Evolutionary conservation across 2,888 invertebrate genomes (phyloP).

Genomic region (Phengaris arion): DNA sequence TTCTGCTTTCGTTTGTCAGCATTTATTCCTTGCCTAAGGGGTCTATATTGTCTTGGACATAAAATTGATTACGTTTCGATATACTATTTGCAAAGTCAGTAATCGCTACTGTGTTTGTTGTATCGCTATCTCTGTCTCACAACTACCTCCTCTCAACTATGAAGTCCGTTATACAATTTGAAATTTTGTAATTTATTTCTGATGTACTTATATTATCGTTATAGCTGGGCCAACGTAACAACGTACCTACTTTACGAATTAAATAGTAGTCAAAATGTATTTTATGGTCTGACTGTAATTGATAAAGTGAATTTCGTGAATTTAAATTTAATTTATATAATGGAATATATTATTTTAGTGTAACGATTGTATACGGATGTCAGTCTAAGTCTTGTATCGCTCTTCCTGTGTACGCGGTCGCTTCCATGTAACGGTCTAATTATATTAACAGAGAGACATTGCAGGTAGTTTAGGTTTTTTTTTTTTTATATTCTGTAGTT

Average conservation of each 20-base stretch:
- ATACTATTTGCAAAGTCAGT: constrained; percentile 28
- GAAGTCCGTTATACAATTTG: constrained; percentile 32
- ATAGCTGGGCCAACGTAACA: background rate
- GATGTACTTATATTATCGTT: constrained; percentile 22
- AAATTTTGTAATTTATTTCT: constrained; percentile 32
- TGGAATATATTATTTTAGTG: constrained; percentile 30
- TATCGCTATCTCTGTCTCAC: constrained; percentile 25
- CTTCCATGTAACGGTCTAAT: constrained; percentile 57
- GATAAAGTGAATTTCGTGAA: background rate
- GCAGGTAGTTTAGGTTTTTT: constrained; percentile 61
- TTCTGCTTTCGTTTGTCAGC: background rate
- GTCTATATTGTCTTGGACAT: background rate
- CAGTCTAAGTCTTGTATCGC: constrained; percentile 22
- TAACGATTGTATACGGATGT: constrained; percentile 36
- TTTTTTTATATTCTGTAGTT: constrained; percentile 69
- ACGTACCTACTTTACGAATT: background rate
- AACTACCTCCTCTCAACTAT: constrained; percentile 32
- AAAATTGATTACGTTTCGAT: background rate
- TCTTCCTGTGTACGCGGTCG: constrained; percentile 36
- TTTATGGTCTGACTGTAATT: constrained; percentile 12
- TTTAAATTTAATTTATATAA: constrained; percentile 13
- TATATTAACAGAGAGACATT: constrained; percentile 64
- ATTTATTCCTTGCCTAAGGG: constrained; percentile 5
- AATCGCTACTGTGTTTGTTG: constrained; percentile 29
- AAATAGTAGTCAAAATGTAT: background rate